phyloP scores from a whole-genome alignment of 2,888 invertebrate genomes.

The Galeruca laticollis region DNA sequence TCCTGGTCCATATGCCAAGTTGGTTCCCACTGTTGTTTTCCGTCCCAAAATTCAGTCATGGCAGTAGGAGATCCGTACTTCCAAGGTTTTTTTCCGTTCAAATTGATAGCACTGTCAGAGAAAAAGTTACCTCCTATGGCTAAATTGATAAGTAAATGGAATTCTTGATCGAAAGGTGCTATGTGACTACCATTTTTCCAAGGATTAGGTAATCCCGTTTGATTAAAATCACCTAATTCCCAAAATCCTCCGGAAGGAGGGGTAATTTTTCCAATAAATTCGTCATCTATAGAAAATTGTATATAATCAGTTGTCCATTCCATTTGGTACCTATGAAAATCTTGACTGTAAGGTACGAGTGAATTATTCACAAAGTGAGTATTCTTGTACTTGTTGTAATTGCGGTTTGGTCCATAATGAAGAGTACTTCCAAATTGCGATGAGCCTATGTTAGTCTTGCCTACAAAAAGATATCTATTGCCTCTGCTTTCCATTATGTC shows the following conservation, averaged over 20 bases:
- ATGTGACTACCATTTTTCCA: slow-evolving; percentile 70
- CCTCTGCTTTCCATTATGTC: slow-evolving; percentile 78
- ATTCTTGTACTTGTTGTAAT: slow-evolving; percentile 65
- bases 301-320: slow-evolving; percentile 74
- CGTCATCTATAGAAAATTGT: slow-evolving; percentile 69
- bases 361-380: slow-evolving; percentile 67
- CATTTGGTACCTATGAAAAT: slow-evolving; percentile 75
- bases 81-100: slow-evolving; percentile 74
- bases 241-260: slow-evolving; percentile 75
- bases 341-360: slow-evolving; percentile 67
- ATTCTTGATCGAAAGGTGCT: slow-evolving; percentile 80
- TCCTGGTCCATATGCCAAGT: slow-evolving; percentile 68
- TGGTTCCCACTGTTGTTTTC: slow-evolving; percentile 68
- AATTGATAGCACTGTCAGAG: slow-evolving; percentile 71
- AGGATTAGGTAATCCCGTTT: slow-evolving; percentile 69
- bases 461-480: slow-evolving; percentile 65
- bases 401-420: slow-evolving; percentile 75
- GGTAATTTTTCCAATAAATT: slow-evolving; percentile 68
- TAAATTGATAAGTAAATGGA: slow-evolving; percentile 72
- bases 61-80: slow-evolving; percentile 62
- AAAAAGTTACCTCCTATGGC: slow-evolving; percentile 75
- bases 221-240: slow-evolving; percentile 72
- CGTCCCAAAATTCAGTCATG: slow-evolving; percentile 74
- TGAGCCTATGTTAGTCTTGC: slow-evolving; percentile 67
- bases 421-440: slow-evolving; percentile 73